These are phyloP conservation scores for Nasonia vitripennis DNA, from an alignment of 1,140 invertebrate genomes.

Conservation along the genomic window DNA sequence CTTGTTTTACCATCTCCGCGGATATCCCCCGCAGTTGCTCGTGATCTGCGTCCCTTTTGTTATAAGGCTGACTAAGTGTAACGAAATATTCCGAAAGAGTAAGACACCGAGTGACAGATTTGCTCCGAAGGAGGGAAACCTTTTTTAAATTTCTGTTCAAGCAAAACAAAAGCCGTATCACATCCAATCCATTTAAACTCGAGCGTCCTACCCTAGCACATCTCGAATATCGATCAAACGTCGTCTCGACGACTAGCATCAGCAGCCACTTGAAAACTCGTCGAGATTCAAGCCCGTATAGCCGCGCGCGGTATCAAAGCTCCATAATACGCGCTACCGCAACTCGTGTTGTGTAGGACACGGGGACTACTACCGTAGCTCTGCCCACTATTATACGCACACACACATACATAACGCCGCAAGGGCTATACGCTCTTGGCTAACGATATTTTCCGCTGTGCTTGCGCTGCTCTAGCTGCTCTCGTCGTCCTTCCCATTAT, in stretches of 20 bases:
- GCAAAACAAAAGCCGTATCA: too few relatives aligned
- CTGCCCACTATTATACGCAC: too few relatives aligned
- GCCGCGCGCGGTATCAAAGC: not conserved
- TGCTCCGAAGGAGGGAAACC: not conserved
- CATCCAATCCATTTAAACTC: not conserved
- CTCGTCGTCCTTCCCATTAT: not conserved
- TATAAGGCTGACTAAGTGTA: constrained; percentile 32
- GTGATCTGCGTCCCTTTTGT: constrained; percentile 40
- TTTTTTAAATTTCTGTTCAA: too few relatives aligned
- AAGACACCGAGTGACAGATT: constrained; percentile 26
- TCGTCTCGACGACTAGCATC: not conserved
- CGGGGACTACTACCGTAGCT: not conserved
- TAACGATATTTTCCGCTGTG: not conserved
- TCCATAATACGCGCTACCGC: not conserved
- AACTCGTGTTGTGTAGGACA: not conserved
- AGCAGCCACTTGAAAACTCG: not conserved
- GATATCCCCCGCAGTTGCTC: not conserved
- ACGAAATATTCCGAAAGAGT: constrained; percentile 34
- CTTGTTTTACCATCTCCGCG: constrained; percentile 42
- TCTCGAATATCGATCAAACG: not conserved
- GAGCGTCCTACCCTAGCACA: not conserved
- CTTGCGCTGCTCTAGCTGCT: not conserved
- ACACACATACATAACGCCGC: not conserved
- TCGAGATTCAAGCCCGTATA: not conserved
- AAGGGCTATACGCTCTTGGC: not conserved